Conservation (phyloP, 2,113 vertebrate genomes). For the Numida meleagris region DNA sequence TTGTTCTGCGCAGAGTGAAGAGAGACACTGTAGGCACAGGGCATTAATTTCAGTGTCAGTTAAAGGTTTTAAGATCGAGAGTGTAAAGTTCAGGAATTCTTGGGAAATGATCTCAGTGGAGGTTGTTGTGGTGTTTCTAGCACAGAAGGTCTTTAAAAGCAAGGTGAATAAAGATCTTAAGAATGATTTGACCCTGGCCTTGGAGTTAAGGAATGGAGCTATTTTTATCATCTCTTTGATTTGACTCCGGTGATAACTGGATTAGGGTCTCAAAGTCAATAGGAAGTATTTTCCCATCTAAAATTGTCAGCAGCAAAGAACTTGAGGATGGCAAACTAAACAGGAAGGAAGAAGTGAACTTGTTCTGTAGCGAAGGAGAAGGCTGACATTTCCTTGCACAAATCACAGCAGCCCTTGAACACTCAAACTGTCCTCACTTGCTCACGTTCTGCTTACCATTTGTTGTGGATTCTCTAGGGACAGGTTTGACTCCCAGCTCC, state of each 20-base stretch:
- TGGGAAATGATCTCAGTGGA: background rate
- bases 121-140: background rate
- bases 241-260: background rate
- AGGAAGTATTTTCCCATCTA: background rate
- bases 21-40: background rate
- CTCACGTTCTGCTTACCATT: constrained; percentile 39
- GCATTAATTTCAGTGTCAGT: background rate
- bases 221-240: background rate
- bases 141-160: background rate
- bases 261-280: background rate
- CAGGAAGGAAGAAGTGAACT: background rate
- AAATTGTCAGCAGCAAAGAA: background rate
- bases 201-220: background rate
- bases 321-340: background rate
- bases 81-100: background rate
- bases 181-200: background rate
- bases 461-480: constrained; percentile 59
- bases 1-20: background rate
- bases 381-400: background rate
- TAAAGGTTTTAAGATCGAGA: background rate
- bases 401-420: background rate
- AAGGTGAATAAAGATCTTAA: background rate
- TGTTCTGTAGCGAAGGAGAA: background rate
- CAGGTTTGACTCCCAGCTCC: constrained; percentile 68
- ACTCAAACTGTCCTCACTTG: background rate